Conservation (phyloP, 2,797 vertebrate genomes). For the Epinephelus awoara region DNA sequence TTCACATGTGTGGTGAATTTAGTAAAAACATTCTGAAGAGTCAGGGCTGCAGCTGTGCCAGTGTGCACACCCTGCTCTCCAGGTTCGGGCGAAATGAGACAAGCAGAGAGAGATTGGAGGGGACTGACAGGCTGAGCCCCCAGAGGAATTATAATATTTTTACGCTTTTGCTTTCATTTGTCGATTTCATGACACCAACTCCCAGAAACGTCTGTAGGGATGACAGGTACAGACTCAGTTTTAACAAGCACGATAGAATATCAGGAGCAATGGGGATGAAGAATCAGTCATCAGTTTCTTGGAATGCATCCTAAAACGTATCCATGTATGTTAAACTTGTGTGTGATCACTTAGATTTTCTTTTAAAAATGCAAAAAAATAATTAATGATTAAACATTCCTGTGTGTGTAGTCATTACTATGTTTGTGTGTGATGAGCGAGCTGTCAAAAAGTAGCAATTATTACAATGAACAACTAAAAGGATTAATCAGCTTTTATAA, state of each 20-base stretch:
- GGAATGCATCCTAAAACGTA: conserved; percentile 7
- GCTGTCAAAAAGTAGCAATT: conserved; percentile 30
- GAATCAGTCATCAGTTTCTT: conserved; percentile 9
- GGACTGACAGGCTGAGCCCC: conserved; percentile 5
- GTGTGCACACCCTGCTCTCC: background rate
- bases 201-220: background rate
- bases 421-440: conserved; percentile 1
- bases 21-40: background rate
- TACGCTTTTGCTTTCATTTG: conserved; percentile 23
- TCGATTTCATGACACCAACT: conserved; percentile 15
- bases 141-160: conserved; percentile 2
- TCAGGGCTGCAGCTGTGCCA: background rate
- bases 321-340: background rate
- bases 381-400: background rate
- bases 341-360: background rate
- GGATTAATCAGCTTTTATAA: conserved; percentile 30
- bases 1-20: conserved; percentile 35
- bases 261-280: background rate
- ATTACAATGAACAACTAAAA: conserved; percentile 21
- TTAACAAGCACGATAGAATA: conserved; percentile 7
- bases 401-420: background rate
- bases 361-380: background rate
- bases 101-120: background rate
- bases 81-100: conserved; percentile 18
- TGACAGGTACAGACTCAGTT: conserved; percentile 11